phyloP scores from a whole-genome alignment of 2,797 vertebrate genomes.

The Apogon hyalosoma region DNA sequence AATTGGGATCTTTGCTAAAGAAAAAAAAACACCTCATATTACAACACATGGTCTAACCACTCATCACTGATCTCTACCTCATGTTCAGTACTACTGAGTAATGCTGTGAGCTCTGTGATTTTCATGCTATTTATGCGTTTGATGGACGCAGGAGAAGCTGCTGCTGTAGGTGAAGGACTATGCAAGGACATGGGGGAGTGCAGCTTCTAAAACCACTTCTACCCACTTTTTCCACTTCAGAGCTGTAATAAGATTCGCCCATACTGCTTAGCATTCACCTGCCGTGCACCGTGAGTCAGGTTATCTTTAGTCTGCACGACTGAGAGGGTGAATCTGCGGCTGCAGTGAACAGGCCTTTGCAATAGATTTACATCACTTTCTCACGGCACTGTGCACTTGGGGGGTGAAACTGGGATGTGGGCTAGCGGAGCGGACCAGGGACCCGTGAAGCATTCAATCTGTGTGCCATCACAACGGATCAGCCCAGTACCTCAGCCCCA shows the following conservation, averaged over 20 bases:
- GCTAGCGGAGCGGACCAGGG: conserved; percentile 38
- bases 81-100: conserved; percentile 6
- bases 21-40: conserved; percentile 16
- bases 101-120: conserved; percentile 11
- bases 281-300: conserved; percentile 66
- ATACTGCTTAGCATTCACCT: conserved; percentile 72
- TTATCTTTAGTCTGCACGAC: conserved; percentile 68
- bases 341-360: conserved; percentile 59
- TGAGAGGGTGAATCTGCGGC: conserved; percentile 59
- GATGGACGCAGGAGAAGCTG: not conserved
- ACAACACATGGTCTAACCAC: conserved; percentile 10
- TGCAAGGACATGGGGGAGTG: conserved; percentile 30
- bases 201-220: conserved; percentile 27
- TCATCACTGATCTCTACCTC: conserved; percentile 5
- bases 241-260: conserved; percentile 55
- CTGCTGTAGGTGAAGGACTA: conserved; percentile 37
- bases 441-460: conserved; percentile 63
- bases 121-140: not conserved
- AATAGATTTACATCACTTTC: conserved; percentile 73
- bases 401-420: conserved; percentile 38
- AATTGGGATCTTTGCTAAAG: conserved; percentile 30
- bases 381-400: conserved; percentile 15
- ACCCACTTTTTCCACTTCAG: conserved; percentile 48
- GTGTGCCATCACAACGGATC: conserved; percentile 63
- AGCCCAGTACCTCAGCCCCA: conserved; percentile 31